These are phyloP conservation scores for Shinisaurus crocodilurus DNA, from an alignment of 2,113 vertebrate genomes.

Conservation along the genomic window DNA sequence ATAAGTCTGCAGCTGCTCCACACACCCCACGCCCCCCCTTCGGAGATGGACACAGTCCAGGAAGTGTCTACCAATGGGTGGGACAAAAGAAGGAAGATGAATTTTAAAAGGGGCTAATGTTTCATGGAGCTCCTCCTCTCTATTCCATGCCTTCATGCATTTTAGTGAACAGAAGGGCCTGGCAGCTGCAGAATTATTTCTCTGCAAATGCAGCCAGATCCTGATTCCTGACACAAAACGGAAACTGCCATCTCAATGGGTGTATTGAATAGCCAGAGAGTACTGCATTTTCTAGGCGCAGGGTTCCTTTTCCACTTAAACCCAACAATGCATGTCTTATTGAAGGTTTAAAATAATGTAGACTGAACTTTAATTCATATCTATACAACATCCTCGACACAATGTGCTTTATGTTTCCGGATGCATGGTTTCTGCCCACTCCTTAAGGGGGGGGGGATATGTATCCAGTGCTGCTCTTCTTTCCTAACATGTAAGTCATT, in stretches of 20 bases:
- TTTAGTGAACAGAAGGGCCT: slow-evolving; percentile 47
- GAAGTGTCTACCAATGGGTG: slow-evolving; percentile 64
- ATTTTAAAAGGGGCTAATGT: slow-evolving; percentile 58
- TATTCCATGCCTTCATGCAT: slow-evolving; percentile 53
- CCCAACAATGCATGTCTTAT: neutral
- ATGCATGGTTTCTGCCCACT: neutral
- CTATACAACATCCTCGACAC: neutral
- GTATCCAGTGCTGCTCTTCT: neutral
- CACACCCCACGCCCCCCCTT: slow-evolving; percentile 46
- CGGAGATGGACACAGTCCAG: slow-evolving; percentile 67
- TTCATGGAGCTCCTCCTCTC: slow-evolving; percentile 39
- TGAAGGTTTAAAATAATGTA: neutral
- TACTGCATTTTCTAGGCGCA: neutral
- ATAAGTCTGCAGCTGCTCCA: slow-evolving; percentile 39
- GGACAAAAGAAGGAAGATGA: slow-evolving; percentile 70
- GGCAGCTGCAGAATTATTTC: slow-evolving; percentile 25
- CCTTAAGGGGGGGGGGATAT: too few species aligned
- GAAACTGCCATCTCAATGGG: neutral
- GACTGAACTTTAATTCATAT: neutral
- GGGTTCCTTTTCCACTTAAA: neutral
- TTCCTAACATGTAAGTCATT: neutral
- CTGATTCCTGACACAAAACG: neutral
- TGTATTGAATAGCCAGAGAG: neutral
- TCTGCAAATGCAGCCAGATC: neutral
- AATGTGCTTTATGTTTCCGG: neutral